Percentiles rank a stretch among this genome's conserved stretches.
Conservation (phyloP, 2,113 vertebrate species). For the Emydura subglobosa region DNA sequence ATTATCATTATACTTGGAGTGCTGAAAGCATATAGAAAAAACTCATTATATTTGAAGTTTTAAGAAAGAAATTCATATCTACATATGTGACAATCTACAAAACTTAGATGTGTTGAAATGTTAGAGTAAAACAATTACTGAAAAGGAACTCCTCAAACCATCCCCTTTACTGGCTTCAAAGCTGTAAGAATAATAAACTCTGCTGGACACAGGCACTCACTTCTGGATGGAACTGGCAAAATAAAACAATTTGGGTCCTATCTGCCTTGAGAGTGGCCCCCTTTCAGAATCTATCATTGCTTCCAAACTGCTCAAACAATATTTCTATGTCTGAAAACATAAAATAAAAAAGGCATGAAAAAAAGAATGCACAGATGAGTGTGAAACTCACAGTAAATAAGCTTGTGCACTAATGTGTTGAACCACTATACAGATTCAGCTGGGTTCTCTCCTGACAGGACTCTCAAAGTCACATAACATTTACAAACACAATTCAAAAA, state of each 20-base stretch:
- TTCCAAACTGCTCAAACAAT: not conserved
- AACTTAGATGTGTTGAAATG: not conserved
- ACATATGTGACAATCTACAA: not conserved
- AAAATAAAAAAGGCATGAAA: not conserved
- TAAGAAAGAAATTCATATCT: not conserved
- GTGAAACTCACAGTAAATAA: not conserved
- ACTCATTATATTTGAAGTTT: not conserved
- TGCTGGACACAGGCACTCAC: not conserved
- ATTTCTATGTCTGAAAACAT: not conserved
- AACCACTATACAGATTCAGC: fast-evolving
- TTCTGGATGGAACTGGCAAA: not conserved
- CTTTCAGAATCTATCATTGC: not conserved
- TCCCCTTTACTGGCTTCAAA: not conserved
- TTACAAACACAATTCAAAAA: not conserved
- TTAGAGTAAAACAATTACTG: not conserved
- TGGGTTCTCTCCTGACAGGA: not conserved
- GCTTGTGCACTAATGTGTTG: not conserved
- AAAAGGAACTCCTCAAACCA: not conserved
- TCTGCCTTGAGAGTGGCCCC: not conserved
- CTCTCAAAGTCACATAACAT: not conserved
- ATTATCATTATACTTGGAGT: fast-evolving
- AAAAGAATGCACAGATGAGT: fast-evolving
- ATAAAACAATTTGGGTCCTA: not conserved
- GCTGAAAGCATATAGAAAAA: not conserved
- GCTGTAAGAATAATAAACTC: not conserved